Evolutionary conservation across 2,113 vertebrate genomes (phyloP).

Genomic region (Syngnathoides biaculeatus): DNA sequence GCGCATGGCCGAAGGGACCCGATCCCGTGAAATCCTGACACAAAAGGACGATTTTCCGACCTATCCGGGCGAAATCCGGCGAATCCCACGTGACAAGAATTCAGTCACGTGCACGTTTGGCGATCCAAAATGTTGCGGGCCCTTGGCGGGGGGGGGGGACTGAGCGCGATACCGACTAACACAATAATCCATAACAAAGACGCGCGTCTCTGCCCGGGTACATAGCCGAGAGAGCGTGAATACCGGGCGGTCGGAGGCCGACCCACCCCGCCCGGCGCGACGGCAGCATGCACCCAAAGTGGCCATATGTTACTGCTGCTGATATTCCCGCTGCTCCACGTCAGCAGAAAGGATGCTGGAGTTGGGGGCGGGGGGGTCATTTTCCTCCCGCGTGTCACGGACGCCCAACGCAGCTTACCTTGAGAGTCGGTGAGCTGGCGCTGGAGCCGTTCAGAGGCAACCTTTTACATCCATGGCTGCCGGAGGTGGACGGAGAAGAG

Average conservation of each 20-base stretch:
- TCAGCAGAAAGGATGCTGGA: slow-evolving; percentile 36
- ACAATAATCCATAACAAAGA: no score
- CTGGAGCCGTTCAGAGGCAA: not conserved
- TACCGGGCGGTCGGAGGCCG: not conserved
- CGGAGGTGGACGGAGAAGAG: not conserved
- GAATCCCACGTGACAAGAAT: not conserved
- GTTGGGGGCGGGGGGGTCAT: not conserved
- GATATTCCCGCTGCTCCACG: slow-evolving; percentile 33
- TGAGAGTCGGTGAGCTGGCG: not conserved
- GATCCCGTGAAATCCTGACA: not conserved
- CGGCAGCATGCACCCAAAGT: not conserved
- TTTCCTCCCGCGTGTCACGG: slow-evolving; percentile 3
- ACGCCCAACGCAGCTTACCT: slow-evolving; percentile 22
- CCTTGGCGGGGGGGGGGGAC: not conserved
- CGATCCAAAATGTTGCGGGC: not conserved
- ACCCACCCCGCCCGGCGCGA: not conserved
- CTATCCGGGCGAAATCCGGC: not conserved
- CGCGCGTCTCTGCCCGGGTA: not conserved
- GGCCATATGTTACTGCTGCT: slow-evolving; percentile 27
- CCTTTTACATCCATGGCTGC: not conserved
- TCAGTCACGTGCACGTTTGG: not conserved
- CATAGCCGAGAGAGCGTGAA: not conserved
- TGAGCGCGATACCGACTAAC: not conserved
- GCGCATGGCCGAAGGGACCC: not conserved
- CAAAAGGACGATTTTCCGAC: not conserved